phyloP scores from a whole-genome alignment of 2,797 vertebrate genomes.

The Alcedo quadribrachys region DNA sequence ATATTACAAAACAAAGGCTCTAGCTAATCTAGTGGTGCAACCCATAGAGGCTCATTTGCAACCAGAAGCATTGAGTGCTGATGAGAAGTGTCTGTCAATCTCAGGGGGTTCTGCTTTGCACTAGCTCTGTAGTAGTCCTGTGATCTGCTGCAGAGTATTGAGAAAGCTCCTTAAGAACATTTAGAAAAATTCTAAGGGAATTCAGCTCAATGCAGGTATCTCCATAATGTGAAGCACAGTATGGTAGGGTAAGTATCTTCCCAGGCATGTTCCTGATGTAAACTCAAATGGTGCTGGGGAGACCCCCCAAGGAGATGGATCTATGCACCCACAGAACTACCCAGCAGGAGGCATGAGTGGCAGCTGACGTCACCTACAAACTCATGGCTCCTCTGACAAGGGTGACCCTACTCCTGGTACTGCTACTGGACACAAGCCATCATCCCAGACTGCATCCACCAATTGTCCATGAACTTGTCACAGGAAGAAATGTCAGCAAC shows the following conservation, averaged over 20 bases:
- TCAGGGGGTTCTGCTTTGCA: not conserved
- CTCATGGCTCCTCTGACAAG: not conserved
- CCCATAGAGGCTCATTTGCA: not conserved
- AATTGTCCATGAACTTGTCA: not conserved
- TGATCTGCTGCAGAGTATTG: not conserved
- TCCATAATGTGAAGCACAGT: not conserved
- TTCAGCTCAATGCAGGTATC: not conserved
- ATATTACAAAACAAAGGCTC: not conserved
- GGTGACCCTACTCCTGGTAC: not conserved
- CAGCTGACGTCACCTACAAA: not conserved
- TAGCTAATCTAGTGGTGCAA: not conserved
- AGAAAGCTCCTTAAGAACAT: not conserved
- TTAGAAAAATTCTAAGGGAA: not conserved
- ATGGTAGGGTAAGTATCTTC: not conserved
- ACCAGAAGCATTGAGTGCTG: not conserved
- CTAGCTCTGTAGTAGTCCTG: not conserved
- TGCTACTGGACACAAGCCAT: not conserved
- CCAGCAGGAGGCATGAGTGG: not conserved
- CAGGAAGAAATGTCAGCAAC: not conserved
- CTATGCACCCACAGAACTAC: not conserved
- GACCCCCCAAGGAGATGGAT: not conserved
- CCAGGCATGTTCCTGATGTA: fast-evolving
- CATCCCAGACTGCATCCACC: not conserved
- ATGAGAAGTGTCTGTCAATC: not conserved
- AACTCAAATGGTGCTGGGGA: not conserved